These are phyloP conservation scores for Drosophila eugracilis DNA, from an alignment of 1,140 invertebrate genomes.

Conservation along the genomic window DNA sequence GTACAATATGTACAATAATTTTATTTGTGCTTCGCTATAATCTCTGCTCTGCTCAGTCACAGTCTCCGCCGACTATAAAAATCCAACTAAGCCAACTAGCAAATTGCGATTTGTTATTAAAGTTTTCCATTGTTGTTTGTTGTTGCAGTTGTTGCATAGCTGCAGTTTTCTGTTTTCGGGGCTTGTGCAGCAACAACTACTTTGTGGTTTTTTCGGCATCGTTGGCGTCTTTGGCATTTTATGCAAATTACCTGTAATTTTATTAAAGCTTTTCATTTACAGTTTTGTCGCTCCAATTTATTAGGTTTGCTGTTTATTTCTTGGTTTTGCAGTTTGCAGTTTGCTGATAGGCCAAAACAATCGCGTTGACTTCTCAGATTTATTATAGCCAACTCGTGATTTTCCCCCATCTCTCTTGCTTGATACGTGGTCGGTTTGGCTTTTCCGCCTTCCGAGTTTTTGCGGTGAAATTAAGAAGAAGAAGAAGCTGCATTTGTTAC, in stretches of 20 bases:
- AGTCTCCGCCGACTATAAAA: slow-evolving; percentile 23
- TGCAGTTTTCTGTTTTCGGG: slow-evolving; percentile 67
- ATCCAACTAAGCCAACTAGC: slow-evolving; percentile 41
- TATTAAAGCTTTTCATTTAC: slow-evolving; percentile 77
- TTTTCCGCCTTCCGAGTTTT: slow-evolving; percentile 60
- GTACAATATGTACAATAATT: slow-evolving; percentile 77
- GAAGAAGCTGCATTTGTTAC: slow-evolving; percentile 43
- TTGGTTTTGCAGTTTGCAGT: slow-evolving; percentile 16
- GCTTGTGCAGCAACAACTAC: slow-evolving; percentile 48
- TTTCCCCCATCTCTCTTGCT: slow-evolving; percentile 43
- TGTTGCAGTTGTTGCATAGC: slow-evolving; percentile 67
- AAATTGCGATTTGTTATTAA: slow-evolving; percentile 61
- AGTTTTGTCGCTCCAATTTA: slow-evolving; percentile 76
- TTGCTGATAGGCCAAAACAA: slow-evolving; percentile 58
- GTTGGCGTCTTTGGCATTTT: slow-evolving; percentile 57
- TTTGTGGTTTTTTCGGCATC: slow-evolving; percentile 65
- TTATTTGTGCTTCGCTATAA: slow-evolving; percentile 56
- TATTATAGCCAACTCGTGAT: slow-evolving; percentile 61
- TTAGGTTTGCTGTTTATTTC: slow-evolving; percentile 40
- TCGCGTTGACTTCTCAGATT: slow-evolving; percentile 70
- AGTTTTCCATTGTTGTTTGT: slow-evolving; percentile 75
- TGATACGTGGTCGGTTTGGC: slow-evolving; percentile 58
- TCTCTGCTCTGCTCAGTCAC: slow-evolving; percentile 42
- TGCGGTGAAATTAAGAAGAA: slow-evolving; percentile 35
- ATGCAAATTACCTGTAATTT: slow-evolving; percentile 77